Conservation (phyloP, 2,888 invertebrate species). For the Xestia sexstrigata region DNA sequence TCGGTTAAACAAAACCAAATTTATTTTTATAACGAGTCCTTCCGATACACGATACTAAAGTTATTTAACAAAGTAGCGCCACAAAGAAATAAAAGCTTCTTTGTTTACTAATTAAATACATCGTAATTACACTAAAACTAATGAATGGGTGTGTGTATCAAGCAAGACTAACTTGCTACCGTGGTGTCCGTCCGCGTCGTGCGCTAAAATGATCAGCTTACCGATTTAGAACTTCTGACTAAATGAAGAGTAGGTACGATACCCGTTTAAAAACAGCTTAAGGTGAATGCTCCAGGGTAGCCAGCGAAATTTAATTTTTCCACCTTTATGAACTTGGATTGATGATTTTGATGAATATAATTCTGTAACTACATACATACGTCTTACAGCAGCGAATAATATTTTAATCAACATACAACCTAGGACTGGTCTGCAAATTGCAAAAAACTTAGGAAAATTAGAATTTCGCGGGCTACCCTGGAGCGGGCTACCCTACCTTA, state of each 20-base stretch:
- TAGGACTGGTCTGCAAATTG: too few species aligned
- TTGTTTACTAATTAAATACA: constrained; percentile 19
- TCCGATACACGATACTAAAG: neutral
- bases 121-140: constrained; percentile 22
- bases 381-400: too few species aligned
- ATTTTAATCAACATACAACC: too few species aligned
- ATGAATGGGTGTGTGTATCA: constrained; percentile 45
- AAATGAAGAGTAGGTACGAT: constrained; percentile 50
- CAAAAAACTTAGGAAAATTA: too few species aligned
- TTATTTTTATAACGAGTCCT: neutral
- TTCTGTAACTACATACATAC: too few species aligned
- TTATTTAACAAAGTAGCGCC: neutral
- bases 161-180: constrained; percentile 33
- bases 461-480: too few species aligned
- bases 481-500: too few species aligned
- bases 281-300: too few species aligned
- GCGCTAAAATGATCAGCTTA: constrained; percentile 57
- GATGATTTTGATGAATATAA: too few species aligned
- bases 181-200: constrained; percentile 28
- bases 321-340: too few species aligned
- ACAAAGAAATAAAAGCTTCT: neutral
- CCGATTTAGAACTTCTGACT: constrained; percentile 61
- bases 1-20: neutral
- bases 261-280: constrained; percentile 50
- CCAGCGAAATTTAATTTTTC: too few species aligned